These are phyloP conservation scores for Cossypha dichroa DNA, from an alignment of 2,797 vertebrate genomes.

Conservation along the genomic window DNA sequence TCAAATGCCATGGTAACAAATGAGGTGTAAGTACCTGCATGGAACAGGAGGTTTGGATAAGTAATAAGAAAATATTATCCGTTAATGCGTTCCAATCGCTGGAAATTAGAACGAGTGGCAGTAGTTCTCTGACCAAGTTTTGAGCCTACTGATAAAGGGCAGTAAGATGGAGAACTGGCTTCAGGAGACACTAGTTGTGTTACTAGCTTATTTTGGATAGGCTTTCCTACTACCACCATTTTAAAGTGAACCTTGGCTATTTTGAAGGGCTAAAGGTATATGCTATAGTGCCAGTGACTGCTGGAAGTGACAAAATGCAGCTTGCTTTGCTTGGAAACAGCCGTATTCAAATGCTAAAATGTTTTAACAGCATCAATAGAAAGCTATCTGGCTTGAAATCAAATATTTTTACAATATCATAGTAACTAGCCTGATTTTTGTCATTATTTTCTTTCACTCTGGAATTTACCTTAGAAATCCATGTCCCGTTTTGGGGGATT, in stretches of 20 bases:
- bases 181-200: not conserved
- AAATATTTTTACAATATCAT: not conserved
- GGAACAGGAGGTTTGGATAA: not conserved
- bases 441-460: not conserved
- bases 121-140: not conserved
- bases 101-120: not conserved
- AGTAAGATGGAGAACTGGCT: not conserved
- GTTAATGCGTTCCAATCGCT: not conserved
- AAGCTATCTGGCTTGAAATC: not conserved
- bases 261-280: not conserved
- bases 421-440: not conserved
- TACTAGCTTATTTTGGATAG: not conserved
- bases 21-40: slow-evolving; percentile 30
- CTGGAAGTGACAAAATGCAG: not conserved
- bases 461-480: not conserved
- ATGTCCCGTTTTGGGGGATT: accelerated
- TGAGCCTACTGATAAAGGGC: too few species aligned
- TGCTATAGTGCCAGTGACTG: not conserved
- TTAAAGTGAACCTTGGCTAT: not conserved
- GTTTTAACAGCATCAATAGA: not conserved
- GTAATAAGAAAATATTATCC: slow-evolving; percentile 40
- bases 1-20: slow-evolving; percentile 50
- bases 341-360: not conserved
- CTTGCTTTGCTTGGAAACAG: not conserved
- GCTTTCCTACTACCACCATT: not conserved